A percentile compares a stretch with the other conserved stretches of the same genome.
These are phyloP conservation scores for Hydrotaea cyrtoneurina DNA, from an alignment of 2,888 invertebrate species.

Conservation along the genomic window DNA sequence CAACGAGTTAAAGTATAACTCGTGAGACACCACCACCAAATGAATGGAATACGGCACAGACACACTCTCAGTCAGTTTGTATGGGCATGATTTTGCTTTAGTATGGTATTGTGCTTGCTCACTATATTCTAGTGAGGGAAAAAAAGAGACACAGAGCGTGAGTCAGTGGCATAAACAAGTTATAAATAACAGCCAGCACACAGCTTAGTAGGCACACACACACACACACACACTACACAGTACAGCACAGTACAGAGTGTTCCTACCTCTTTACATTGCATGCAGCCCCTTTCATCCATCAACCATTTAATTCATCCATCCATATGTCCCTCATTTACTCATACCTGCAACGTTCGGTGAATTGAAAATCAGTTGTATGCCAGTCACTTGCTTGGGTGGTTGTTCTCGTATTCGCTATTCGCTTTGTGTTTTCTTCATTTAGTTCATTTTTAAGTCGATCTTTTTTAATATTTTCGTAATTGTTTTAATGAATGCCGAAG, in stretches of 20 bases:
- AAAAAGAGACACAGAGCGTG: not conserved
- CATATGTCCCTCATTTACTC: not conserved
- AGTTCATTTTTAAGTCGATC: not conserved
- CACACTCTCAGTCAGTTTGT: not conserved
- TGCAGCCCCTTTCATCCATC: not conserved
- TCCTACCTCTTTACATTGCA: not conserved
- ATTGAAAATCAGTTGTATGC: constrained; percentile 10
- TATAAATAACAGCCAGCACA: not conserved
- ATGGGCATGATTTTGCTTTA: constrained; percentile 8
- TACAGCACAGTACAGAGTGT: too few species aligned
- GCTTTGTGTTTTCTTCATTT: not conserved
- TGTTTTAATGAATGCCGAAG: too few species aligned
- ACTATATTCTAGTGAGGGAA: constrained; percentile 1
- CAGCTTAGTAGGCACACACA: not conserved
- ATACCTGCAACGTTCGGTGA: not conserved
- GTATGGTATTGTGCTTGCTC: constrained; percentile 9
- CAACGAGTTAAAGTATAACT: not conserved
- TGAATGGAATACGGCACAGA: not conserved
- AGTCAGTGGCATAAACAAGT: not conserved
- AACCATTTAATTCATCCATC: not conserved
- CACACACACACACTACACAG: too few species aligned
- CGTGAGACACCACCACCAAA: not conserved
- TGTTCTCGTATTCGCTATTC: not conserved
- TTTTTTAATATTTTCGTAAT: not conserved
- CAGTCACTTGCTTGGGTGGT: constrained; percentile 9